Percentiles rank a stretch among this genome's conserved stretches.
phyloP scores from a whole-genome alignment of 1,140 invertebrate species.

The Drosophila carrolli region DNA sequence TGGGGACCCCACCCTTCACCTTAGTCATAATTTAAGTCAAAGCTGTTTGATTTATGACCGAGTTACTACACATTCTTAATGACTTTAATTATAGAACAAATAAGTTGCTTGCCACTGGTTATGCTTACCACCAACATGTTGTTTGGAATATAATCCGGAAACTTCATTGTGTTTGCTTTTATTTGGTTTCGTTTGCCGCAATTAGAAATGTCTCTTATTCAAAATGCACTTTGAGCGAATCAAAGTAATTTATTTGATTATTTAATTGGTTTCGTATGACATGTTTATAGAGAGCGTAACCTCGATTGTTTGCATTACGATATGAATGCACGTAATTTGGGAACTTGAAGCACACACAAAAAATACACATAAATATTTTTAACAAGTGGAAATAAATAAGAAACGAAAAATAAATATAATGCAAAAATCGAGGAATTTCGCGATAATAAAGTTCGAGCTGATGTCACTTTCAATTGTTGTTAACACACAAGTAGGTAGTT shows the following conservation, averaged over 20 bases:
- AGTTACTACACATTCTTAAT: slow-evolving; percentile 46
- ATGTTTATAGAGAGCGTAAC: slow-evolving; percentile 49
- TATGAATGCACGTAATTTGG: slow-evolving; percentile 63
- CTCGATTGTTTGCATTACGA: slow-evolving; percentile 41
- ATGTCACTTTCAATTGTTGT: slow-evolving; percentile 71
- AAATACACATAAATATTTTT: slow-evolving; percentile 21
- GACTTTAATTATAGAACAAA: slow-evolving; percentile 55
- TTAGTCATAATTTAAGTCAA: slow-evolving; percentile 50
- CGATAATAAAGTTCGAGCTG: slow-evolving; percentile 49
- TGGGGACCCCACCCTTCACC: slow-evolving; percentile 13
- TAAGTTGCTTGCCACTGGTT: slow-evolving; percentile 12
- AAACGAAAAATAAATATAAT: slow-evolving; percentile 9
- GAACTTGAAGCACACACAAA: slow-evolving; percentile 39
- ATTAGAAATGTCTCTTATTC: slow-evolving; percentile 67
- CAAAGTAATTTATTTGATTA: slow-evolving; percentile 67
- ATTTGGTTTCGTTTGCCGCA: slow-evolving; percentile 42
- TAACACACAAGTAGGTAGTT: slow-evolving; percentile 34
- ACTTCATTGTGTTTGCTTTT: slow-evolving; percentile 69
- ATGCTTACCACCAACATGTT: slow-evolving; percentile 81
- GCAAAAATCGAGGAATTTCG: slow-evolving; percentile 16
- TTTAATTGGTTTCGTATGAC: slow-evolving; percentile 65
- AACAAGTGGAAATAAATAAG: slow-evolving; percentile 13
- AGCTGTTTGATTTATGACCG: slow-evolving; percentile 62
- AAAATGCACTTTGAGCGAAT: slow-evolving; percentile 53
- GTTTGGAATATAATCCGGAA: slow-evolving; percentile 82